phyloP scores from a whole-genome alignment of 2,888 invertebrate genomes.

The Nymphalis polychloros region DNA sequence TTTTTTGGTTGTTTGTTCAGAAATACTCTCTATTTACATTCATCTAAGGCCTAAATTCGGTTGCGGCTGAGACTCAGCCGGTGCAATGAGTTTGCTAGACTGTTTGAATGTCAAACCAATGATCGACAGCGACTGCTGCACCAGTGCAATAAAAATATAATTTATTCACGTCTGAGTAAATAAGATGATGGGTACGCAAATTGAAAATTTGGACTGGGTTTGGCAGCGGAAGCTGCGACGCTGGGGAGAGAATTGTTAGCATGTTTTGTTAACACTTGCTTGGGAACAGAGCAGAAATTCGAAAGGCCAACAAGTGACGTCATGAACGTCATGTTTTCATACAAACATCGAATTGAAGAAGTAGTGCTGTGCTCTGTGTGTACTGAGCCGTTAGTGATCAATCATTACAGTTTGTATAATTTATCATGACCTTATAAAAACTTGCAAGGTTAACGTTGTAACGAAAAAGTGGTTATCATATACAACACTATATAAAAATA shows the following conservation, averaged over 20 bases:
- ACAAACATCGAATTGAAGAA: no score
- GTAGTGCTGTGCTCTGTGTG: neutral
- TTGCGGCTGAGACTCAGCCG: slow-evolving; percentile 40
- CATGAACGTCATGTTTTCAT: no score
- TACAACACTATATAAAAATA: slow-evolving; percentile 2
- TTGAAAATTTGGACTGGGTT: slow-evolving; percentile 52
- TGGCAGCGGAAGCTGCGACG: slow-evolving; percentile 45
- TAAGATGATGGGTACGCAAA: slow-evolving; percentile 65
- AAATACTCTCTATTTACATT: slow-evolving; percentile 1
- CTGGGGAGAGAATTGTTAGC: slow-evolving; percentile 35
- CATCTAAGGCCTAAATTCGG: slow-evolving; percentile 42
- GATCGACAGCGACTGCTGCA: slow-evolving; percentile 72
- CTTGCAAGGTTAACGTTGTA: slow-evolving; percentile 22
- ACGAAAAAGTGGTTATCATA: slow-evolving; percentile 8
- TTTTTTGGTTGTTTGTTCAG: neutral
- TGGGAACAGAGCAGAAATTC: slow-evolving; percentile 43
- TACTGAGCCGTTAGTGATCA: slow-evolving; percentile 18
- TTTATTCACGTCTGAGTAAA: slow-evolving; percentile 77
- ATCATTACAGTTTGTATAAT: slow-evolving; percentile 30
- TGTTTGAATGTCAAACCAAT: slow-evolving; percentile 82
- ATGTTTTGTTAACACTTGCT: slow-evolving; percentile 43
- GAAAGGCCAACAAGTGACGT: slow-evolving; percentile 33
- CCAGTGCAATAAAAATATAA: slow-evolving; percentile 77
- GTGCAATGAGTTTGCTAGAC: slow-evolving; percentile 78
- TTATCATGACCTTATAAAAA: slow-evolving; percentile 29